Base-by-base conservation (phyloP, 2,888 invertebrate genomes). In the Rhagonycha fulva region DNA sequence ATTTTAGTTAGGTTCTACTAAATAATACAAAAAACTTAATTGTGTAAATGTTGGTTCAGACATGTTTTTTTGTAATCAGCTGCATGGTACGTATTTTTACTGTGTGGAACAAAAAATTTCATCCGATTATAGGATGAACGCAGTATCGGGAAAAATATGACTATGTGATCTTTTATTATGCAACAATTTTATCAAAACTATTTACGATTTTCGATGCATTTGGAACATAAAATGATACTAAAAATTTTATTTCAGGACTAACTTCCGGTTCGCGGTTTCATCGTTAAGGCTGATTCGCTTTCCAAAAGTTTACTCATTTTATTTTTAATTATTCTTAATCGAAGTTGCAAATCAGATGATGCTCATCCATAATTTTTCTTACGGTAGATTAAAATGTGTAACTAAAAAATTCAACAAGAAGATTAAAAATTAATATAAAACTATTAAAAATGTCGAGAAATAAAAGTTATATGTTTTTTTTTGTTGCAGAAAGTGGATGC, bases 401-500 rank as follows among this genome's bases (percentile, higher is more conserved):
- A 30, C 26, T 4, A 5, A 26, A 26, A 5, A 26, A 26, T 4
- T 26, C 26, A 7, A 26, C 26, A 3, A 26, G 4, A 26, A 26
- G 2, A 26, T 26, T 7, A 26, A 30, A 32, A n/a, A 9, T 7
- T 9, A 28, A 28, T 28, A 28, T 0, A 9, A n/a, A 32, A 32
- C 5, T 4, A 32, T 3, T 11, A n/a, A 47, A 47, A 7, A 47
- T 1, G 14, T 71, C 10, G 14, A 28, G 19, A 9, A n/a, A 30
- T 71, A 12, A 63, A 63, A 19, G 19, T 14, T 32, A 68, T 14
- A 19, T 47, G 3, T 47, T 47, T 72, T 14, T 66, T 71, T 79
- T 72, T 77, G 30, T 89, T 89, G 3, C 88, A 91, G 91, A 91
- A 84, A 91, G 90, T 87, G 88, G 89, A 85, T 89, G 89, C 84